Evolutionary conservation across 2,797 vertebrate genomes (phyloP).

Genomic region (Poecile montanus): DNA sequence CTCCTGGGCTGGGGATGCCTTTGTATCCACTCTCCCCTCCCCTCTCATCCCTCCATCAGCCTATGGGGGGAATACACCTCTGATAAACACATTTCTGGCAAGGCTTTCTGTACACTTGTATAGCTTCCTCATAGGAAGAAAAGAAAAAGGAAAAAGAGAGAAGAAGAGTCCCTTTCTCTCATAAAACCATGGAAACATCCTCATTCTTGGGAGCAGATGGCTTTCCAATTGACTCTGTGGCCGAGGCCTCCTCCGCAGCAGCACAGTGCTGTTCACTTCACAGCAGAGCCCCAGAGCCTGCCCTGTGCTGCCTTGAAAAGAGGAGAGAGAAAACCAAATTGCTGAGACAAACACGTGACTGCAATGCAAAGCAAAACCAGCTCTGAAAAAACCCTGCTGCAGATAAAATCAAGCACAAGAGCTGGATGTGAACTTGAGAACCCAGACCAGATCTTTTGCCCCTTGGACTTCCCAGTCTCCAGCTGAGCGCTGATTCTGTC

Average conservation of each 20-base stretch:
- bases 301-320: neutral
- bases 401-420: neutral
- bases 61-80: neutral
- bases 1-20: neutral
- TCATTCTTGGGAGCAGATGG: conserved; percentile 1
- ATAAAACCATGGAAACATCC: neutral
- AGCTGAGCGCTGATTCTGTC: neutral
- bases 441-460: neutral
- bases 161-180: neutral
- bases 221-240: neutral
- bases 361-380: conserved; percentile 1
- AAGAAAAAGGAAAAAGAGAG: neutral
- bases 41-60: neutral
- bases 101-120: neutral
- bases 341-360: neutral
- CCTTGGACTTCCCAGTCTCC: neutral
- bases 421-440: neutral
- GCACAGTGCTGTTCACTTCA: no score
- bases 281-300: neutral
- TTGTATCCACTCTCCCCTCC: neutral
- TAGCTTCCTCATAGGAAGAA: neutral
- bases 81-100: conserved; percentile 13
- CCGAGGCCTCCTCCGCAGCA: neutral
- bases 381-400: neutral
- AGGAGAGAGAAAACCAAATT: neutral